These are phyloP conservation scores for Aricia artaxerxes DNA, from an alignment of 2,888 invertebrate species.

Conservation along the genomic window DNA sequence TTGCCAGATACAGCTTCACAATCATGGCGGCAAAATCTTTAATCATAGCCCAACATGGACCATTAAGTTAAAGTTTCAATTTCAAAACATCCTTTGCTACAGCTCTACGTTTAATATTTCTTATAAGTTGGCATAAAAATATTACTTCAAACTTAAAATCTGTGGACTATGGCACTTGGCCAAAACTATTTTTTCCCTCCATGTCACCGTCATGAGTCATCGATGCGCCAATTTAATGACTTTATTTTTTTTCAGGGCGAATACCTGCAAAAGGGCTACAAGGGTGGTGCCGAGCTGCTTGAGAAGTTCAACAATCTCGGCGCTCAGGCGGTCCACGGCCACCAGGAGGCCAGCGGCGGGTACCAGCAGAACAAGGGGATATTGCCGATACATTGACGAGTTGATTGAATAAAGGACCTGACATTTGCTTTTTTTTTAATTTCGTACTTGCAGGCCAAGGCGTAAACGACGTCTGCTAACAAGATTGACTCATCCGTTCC, in stretches of 20 bases:
- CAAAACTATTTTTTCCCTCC: background rate
- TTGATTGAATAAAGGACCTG: slow-evolving; percentile 2
- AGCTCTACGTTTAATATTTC: too few relatives aligned
- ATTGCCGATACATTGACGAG: slow-evolving; percentile 69
- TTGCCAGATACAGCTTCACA: too few relatives aligned
- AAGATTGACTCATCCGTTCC: too few relatives aligned
- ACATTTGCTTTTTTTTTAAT: background rate
- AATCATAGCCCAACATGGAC: too few relatives aligned
- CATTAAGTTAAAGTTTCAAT: too few relatives aligned
- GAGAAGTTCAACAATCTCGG: slow-evolving; percentile 82
- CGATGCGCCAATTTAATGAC: background rate
- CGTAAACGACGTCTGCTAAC: too few relatives aligned
- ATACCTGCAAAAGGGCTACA: slow-evolving; percentile 81
- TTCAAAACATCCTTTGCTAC: too few relatives aligned
- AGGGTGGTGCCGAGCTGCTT: slow-evolving; percentile 78
- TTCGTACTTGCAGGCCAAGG: background rate
- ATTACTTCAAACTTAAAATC: too few relatives aligned
- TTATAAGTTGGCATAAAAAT: too few relatives aligned
- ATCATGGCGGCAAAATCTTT: too few relatives aligned
- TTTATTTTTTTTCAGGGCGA: slow-evolving; percentile 64
- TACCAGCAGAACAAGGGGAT: slow-evolving; percentile 80
- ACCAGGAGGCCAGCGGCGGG: slow-evolving; percentile 81
- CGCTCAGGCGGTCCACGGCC: slow-evolving; percentile 81
- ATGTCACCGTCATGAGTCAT: too few relatives aligned
- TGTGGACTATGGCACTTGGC: too few relatives aligned